Base-by-base conservation (phyloP, 1,140 invertebrate species). In the Diorhabda carinulata region DNA sequence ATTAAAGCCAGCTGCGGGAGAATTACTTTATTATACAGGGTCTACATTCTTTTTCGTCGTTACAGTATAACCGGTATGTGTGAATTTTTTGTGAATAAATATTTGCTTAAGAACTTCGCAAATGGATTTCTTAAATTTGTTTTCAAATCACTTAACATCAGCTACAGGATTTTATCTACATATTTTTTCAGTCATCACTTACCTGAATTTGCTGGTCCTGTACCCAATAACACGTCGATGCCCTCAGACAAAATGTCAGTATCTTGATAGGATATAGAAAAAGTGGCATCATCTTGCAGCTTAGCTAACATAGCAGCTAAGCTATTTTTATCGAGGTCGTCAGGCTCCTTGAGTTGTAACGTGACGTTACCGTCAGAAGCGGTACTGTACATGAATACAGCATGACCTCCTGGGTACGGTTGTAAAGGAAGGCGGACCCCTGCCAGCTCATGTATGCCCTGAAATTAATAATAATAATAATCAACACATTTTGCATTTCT, bases 361-460 rank as follows among this genome's bases (percentile, higher is more conserved):
- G 82, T 83, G 65, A 83, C 83, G 43, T 80, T 81, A 25, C 82
- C 82, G 62, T 82, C 83, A 5, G 79, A 78, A 2, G 81, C 79
- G 6, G 82, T 81, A 68, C 81, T 81, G 74, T 84, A 83, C 82
- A 84, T 84, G 71, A 84, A 84, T 62, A 84, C 83, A 8, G 83
- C 82, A 78, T 81, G 80, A 59, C 80, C 77, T n/a, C 80, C 80
- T 3, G 79, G 73, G 70, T 83, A 83, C 9, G 81, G 82, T 70
- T 82, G 81, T 43, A 83, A 77, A 42, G 83, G 83, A 64, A 84
- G 73, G 60, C 83, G 80, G 25, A 83, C 82, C 4, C 82, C 81
- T 52, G 82, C 75, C 72, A 83, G 74, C 66, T 83, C 83, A 72
- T 83, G 82, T n/a, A 82, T 72, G 58, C 79, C 79, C 82, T 81